Percentiles rank a stretch among this genome's conserved stretches.
phyloP scores from a whole-genome alignment of 2,113 vertebrate species.

The Callopanchax toddi region DNA sequence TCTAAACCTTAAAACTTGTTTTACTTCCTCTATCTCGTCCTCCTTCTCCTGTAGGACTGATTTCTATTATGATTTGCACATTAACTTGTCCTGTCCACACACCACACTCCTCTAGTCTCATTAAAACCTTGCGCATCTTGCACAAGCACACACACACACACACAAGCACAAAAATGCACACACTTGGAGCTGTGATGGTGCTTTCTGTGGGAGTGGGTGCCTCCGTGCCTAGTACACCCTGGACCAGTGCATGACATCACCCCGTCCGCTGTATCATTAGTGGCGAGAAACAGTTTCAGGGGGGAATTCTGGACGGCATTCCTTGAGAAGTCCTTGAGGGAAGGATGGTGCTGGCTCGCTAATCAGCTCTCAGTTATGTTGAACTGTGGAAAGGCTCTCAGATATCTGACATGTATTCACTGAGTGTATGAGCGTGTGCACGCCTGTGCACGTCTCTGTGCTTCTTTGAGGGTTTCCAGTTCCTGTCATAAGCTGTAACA shows the following conservation, averaged over 20 bases:
- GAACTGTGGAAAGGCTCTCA: conserved; percentile 66
- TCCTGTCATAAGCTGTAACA: conserved; percentile 48
- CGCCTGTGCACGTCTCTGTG: conserved; percentile 17
- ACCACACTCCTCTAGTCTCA: conserved; percentile 62
- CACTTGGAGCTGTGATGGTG: conserved; percentile 48
- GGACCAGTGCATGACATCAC: conserved; percentile 74
- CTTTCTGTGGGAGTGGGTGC: conserved; percentile 55
- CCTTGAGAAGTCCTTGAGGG: conserved; percentile 68
- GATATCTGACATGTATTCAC: conserved; percentile 61
- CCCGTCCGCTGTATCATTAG: conserved; percentile 69
- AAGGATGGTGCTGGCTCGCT: conserved; percentile 63
- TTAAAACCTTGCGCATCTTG: conserved; percentile 67
- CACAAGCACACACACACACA: conserved; percentile 40
- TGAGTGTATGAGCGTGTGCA: conserved; percentile 26
- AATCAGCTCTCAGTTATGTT: conserved; percentile 71
- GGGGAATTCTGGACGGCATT: conserved; percentile 72
- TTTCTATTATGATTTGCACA: conserved; percentile 57
- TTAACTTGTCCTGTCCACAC: conserved; percentile 69
- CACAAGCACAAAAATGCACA: conserved; percentile 37
- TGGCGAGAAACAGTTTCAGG: conserved; percentile 62
- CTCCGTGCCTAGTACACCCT: conserved; percentile 78
- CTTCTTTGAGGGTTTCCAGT: conserved; percentile 69
- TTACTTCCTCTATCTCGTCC: conserved; percentile 12
- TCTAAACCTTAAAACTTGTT: background rate
- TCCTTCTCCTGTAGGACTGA: conserved; percentile 36